Percentiles rank a stretch among this genome's conserved stretches.
Conservation (phyloP, 2,888 invertebrate genomes). For the Drosophila nigricruria region DNA sequence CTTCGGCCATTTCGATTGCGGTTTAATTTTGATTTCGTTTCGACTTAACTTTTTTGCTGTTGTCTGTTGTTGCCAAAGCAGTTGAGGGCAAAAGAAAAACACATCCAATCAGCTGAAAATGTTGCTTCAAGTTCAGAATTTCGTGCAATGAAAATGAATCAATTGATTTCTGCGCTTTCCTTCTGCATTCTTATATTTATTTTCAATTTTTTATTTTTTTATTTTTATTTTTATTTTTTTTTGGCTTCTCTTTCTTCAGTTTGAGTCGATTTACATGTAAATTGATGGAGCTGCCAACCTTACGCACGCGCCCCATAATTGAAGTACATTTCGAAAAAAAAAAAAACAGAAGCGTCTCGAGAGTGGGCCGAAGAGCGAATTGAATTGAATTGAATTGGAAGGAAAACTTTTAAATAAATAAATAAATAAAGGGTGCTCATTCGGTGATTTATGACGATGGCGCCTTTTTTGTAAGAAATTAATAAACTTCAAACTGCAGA, state of each 20-base stretch:
- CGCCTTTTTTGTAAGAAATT: background rate
- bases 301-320: slow-evolving; percentile 68
- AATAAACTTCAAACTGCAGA: background rate
- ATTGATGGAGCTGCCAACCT: slow-evolving; percentile 59
- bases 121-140: slow-evolving; percentile 36
- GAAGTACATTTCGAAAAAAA: slow-evolving; percentile 40
- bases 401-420: slow-evolving; percentile 40
- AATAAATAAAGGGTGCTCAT: slow-evolving; percentile 17
- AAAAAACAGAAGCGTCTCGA: too few relatives aligned
- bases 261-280: slow-evolving; percentile 65
- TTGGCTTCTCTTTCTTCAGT: slow-evolving; percentile 27
- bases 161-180: slow-evolving; percentile 60
- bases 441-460: slow-evolving; percentile 40
- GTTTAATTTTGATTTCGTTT: slow-evolving; percentile 53
- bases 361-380: too few relatives aligned
- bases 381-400: slow-evolving; percentile 18
- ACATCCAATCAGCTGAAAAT: slow-evolving; percentile 51
- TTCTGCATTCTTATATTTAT: slow-evolving; percentile 25
- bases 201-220: slow-evolving; percentile 9
- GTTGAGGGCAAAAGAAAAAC: slow-evolving; percentile 21
- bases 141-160: slow-evolving; percentile 52
- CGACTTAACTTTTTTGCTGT: slow-evolving; percentile 28
- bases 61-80: background rate
- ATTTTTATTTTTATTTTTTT: slow-evolving; percentile 10
- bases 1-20: slow-evolving; percentile 45